Base-by-base conservation (phyloP, 2,113 vertebrate genomes). In the Lophotis ruficrista region DNA sequence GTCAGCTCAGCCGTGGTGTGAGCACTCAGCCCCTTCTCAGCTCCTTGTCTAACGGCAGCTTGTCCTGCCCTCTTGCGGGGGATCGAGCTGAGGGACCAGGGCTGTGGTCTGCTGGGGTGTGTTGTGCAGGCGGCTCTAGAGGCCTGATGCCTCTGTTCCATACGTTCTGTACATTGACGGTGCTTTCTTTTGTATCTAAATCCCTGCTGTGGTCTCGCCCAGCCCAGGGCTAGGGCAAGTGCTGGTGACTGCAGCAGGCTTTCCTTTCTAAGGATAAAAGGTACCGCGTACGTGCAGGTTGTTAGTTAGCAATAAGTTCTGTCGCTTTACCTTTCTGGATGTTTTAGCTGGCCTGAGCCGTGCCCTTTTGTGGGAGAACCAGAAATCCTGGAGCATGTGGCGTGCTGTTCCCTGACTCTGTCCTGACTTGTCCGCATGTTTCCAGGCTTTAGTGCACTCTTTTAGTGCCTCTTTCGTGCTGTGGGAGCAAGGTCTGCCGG, bases 51-150 rank as follows among this genome's bases (percentile, higher is more conserved):
- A 31, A 23, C 1, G 3, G 73, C 28, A 80, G 78, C 62, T 79
- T 18, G 14, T 71, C 92, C 84, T 94, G 81, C 87, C 90, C 94
- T 91, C 90, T 96, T 65, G 82, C 87, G 84, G 95, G 86, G 48
- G 62, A 80, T 68, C 0, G 6, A 75, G 78, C 69, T 8, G 43
- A 60, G 79, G 47, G 41, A 43, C 20, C 14, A 1, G 5, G 53
- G 12, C 75, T 83, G 75, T 21, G 7, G 13, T 66, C 47, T 20
- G 6, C 6, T 14, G 51, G 1, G 3, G 8, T 21, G 24, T 15
- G 19, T 31, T 71, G 66, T 43, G 38, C 71, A 25, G 53, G 50
- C 76, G 38, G 78, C 89, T 69, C 61, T 78, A 35, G 81, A 25
- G 12, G 30, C 82, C 38, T 33, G 30, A 10, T 6, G 16, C 69